Base-by-base conservation (phyloP, 2,113 vertebrate genomes). In the Gallinago undulata region DNA sequence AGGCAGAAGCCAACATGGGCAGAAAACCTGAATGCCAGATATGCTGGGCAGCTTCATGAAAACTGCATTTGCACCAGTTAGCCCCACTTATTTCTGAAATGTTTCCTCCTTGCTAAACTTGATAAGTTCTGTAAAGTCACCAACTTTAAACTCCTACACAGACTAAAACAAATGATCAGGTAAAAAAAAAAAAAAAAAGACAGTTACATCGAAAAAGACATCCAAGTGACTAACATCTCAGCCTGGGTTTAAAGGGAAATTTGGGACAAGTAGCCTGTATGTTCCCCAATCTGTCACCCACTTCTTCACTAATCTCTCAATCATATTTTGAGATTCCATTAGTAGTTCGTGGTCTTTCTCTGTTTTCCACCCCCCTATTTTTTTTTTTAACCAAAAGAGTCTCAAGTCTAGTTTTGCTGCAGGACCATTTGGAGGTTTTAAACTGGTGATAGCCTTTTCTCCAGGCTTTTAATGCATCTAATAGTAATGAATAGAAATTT, bases 141-240 rank as follows among this genome's bases (percentile, higher is more conserved):
- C 48, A 5, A 16, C 57, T 60, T 28, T 28, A 68, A 91, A 48
- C 25, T 22, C 45, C 37, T 19, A 59, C 24, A 35, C 24, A 60
- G n/a, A 73, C 47, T 51, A 12, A 64, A 87, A 28, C 9, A 90
- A 78, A 74, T 13, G 1, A 39, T 10, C 10, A 84, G 68, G 31
- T 11, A 35, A 82, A 43, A 53, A 35, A 21, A 35, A 82, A n/a
- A 53, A 35, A 63, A 43, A 59, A 28, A 11, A 53, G 6, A 12
- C 9, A 50, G 24, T 37, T 16, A 5, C 2, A 45, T 2, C 0
- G 0, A 59, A 25, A 59, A 75, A 53, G 43, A 33, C 0, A 0
- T 13, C 16, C 3, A 6, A 43, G 53, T 13, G 35, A 39, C 5
- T 43, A 45, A 31, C 51, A 45, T 6, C 1, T 0, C 47, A 15